Conservation (phyloP, 2,797 vertebrate species). For the Tragopan temminckii region DNA sequence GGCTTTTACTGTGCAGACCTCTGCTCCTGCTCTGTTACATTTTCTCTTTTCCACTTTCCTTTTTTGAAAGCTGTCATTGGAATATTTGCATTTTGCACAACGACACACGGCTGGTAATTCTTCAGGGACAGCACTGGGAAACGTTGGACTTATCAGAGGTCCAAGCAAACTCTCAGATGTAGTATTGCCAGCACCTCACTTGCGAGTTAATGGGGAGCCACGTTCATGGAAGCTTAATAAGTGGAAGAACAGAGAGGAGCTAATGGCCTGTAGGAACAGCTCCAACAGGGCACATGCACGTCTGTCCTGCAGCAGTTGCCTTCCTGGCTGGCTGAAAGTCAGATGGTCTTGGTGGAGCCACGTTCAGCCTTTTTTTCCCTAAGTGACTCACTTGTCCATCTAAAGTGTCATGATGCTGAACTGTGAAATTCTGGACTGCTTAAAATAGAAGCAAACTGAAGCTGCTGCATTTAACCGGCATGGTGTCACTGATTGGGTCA, state of each 20-base stretch:
- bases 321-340: slow-evolving; percentile 1
- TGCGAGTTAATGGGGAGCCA: slow-evolving; percentile 60
- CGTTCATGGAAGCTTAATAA: slow-evolving; percentile 57
- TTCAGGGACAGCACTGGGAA: slow-evolving; percentile 74
- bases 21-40: slow-evolving; percentile 29
- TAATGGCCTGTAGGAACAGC: neutral
- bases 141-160: slow-evolving; percentile 42
- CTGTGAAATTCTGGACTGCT: neutral
- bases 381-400: neutral
- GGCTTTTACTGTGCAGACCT: slow-evolving; percentile 59
- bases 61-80: slow-evolving; percentile 58
- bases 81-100: slow-evolving; percentile 83
- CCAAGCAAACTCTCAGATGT: slow-evolving; percentile 47
- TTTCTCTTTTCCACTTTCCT: slow-evolving; percentile 8
- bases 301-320: neutral
- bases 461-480: slow-evolving; percentile 46
- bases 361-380: neutral
- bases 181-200: slow-evolving; percentile 56
- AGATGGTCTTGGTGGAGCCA: neutral
- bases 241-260: slow-evolving; percentile 42
- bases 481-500: slow-evolving; percentile 36
- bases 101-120: slow-evolving; percentile 72
- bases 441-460: slow-evolving; percentile 22
- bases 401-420: slow-evolving; percentile 34
- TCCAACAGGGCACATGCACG: neutral